Conservation (phyloP, 2,113 vertebrate genomes). For the Chauna torquata region DNA sequence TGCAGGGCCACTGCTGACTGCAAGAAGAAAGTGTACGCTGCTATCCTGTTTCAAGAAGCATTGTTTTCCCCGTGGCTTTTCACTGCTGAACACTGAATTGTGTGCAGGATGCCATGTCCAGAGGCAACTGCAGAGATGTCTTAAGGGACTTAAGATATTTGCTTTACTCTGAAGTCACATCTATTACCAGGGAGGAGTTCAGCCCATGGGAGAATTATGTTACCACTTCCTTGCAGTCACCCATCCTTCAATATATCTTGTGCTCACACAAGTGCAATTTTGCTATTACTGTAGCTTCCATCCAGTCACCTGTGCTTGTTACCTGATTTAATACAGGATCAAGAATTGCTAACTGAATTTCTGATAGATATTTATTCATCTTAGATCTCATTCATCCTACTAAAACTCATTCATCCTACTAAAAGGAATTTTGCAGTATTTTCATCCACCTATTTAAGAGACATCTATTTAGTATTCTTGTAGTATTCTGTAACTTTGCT, state of each 20-base stretch:
- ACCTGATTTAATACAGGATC: not conserved
- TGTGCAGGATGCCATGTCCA: not conserved
- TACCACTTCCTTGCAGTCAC: not conserved
- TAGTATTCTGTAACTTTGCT: too few relatives aligned
- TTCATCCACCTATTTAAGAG: not conserved
- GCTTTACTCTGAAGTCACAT: not conserved
- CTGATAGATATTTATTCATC: accelerated
- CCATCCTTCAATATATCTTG: not conserved
- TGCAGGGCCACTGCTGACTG: not conserved
- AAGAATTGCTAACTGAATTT: not conserved
- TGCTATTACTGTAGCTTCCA: not conserved
- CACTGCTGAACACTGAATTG: accelerated
- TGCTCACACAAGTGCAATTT: not conserved
- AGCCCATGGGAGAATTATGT: not conserved
- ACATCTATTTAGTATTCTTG: not conserved
- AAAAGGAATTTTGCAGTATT: not conserved
- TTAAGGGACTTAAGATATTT: not conserved
- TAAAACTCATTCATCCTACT: accelerated
- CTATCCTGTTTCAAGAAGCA: not conserved
- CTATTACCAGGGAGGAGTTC: not conserved
- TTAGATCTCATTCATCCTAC: too few relatives aligned
- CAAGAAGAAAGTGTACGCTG: accelerated
- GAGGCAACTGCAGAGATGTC: not conserved
- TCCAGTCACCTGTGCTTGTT: not conserved
- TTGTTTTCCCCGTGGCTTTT: not conserved